A percentile compares a stretch with the other conserved stretches of the same genome.
phyloP scores from a whole-genome alignment of 2,797 vertebrate genomes.

The Acrossocheilus fasciatus region DNA sequence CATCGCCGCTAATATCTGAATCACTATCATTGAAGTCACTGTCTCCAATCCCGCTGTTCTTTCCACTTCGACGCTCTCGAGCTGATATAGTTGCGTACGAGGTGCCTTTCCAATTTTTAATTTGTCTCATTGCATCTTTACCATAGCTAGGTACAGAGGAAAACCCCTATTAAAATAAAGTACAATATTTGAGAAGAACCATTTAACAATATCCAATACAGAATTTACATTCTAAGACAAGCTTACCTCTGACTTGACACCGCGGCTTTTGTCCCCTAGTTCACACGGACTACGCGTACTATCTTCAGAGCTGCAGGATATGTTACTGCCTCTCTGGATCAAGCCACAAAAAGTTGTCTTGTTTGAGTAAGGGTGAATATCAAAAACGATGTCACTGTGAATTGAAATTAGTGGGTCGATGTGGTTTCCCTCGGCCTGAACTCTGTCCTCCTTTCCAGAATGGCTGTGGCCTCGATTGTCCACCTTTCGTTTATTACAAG shows the following conservation, averaged over 20 bases:
- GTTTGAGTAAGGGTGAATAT: conserved; percentile 87
- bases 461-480: conserved; percentile 81
- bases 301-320: conserved; percentile 85
- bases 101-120: conserved; percentile 95
- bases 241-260: conserved; percentile 86
- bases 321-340: conserved; percentile 82
- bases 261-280: conserved; percentile 85
- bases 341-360: conserved; percentile 83
- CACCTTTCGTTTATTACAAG: conserved; percentile 89
- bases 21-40: conserved; percentile 98
- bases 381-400: conserved; percentile 81
- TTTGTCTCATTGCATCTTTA: conserved; percentile 87
- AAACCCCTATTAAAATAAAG: conserved; percentile 79
- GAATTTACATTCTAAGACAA: conserved; percentile 11
- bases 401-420: conserved; percentile 80
- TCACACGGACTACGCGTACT: conserved; percentile 84
- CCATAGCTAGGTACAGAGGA: conserved; percentile 84
- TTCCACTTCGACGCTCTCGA: conserved; percentile 92
- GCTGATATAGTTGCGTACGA: conserved; percentile 93
- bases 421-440: conserved; percentile 83
- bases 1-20: conserved; percentile 93
- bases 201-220: not conserved
- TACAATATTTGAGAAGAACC: conserved; percentile 3
- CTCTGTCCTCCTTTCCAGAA: conserved; percentile 84
- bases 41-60: conserved; percentile 97